Base-by-base conservation (phyloP, 1,140 invertebrate genomes). In the Agraylea sexmaculata region DNA sequence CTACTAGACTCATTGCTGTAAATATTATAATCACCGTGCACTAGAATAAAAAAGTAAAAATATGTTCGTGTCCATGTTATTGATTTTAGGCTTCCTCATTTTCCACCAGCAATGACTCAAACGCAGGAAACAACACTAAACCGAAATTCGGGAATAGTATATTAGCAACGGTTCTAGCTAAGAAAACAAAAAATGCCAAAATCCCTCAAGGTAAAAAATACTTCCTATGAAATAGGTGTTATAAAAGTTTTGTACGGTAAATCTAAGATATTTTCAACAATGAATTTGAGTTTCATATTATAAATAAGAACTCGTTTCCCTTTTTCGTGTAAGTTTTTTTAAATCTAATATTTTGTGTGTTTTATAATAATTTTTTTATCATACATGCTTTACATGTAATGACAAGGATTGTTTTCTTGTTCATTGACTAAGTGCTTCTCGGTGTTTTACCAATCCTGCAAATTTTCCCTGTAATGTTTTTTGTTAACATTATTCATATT, bases 131-230 rank as follows among this genome's bases (percentile, higher is more conserved):
- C 18, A 22, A 23, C 10, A 19, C 4, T 15, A 35, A 42, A 20
- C 12, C 27, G 4, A 46, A 42, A 30, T 42, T 37, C 33, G 64
- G 61, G 2, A 64, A 66, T 57, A 64, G 64, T 59, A 58, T 68
- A 34, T 54, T 68, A 50, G 61, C 65, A 42, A 60, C 60, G 11
- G 59, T 66, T 37, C 59, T 68, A 53, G 57, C 56, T 40, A 65
- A 63, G 51, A 62, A 56, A 53, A 61, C 60, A n/a, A 66, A 64
- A 54, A 59, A 57, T 44, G 58, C 58, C 19, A 66, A 64, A 60
- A 63, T 64, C 47, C 59, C 62, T 45, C 56, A 60, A 53, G 64
- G 65, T 66, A 56, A 58, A 60, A 53, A 16, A 11, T 36, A n/a
- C n/a, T n/a, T n/a, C n/a, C n/a, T n/a, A n/a, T n/a, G n/a, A n/a